Percentiles rank a stretch among this genome's conserved stretches.
phyloP scores from a whole-genome alignment of 2,113 vertebrate genomes.

The Proteles cristata region DNA sequence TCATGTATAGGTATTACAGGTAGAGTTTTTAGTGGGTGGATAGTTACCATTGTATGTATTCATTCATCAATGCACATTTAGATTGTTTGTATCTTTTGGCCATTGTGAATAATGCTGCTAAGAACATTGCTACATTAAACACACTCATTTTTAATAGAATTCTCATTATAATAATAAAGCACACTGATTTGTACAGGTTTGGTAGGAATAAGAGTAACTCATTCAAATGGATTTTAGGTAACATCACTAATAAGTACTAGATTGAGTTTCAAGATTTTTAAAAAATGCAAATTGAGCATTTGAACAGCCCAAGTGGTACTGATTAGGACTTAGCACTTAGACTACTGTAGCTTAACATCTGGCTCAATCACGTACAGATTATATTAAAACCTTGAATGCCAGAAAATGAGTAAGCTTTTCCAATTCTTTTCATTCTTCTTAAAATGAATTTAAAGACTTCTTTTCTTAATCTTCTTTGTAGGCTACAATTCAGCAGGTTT shows the following conservation, averaged over 20 bases:
- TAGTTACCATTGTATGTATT: not conserved
- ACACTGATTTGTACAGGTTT: slow-evolving; percentile 63
- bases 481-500: not conserved
- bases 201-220: slow-evolving; percentile 72
- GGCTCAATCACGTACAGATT: not conserved
- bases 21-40: not conserved
- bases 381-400: slow-evolving; percentile 14
- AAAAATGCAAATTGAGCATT: slow-evolving; percentile 43
- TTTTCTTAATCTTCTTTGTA: not conserved
- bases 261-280: slow-evolving; percentile 71
- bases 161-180: not conserved
- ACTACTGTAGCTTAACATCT: slow-evolving; percentile 41
- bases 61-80: not conserved
- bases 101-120: not conserved
- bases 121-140: not conserved
- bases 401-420: not conserved
- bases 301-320: slow-evolving; percentile 51
- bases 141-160: slow-evolving; percentile 14
- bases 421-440: not conserved
- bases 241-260: slow-evolving; percentile 75
- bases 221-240: slow-evolving; percentile 76
- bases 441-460: not conserved
- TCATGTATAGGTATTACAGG: not conserved
- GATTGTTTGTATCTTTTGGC: not conserved
- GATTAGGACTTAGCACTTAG: not conserved